A percentile compares a stretch with the other conserved stretches of the same genome.
Conservation (phyloP, 1,140 invertebrate species). For the Portunus trituberculatus region DNA sequence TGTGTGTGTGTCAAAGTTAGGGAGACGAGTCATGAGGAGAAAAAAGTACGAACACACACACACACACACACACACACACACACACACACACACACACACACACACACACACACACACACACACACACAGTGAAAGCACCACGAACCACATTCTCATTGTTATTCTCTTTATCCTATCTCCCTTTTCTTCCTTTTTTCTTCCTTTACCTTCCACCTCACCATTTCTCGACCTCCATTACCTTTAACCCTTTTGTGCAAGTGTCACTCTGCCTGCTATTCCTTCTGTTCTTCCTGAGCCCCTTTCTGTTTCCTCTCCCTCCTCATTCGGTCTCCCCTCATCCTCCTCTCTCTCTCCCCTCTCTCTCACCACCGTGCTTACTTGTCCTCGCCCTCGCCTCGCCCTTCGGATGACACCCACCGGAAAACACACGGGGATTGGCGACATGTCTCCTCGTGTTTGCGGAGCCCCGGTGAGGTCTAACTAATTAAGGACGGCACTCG, state of each 20-base stretch:
- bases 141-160: too few relatives aligned
- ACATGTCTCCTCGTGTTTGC: conserved; percentile 35
- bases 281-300: not conserved
- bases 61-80: too few relatives aligned
- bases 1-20: too few relatives aligned
- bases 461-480: conserved; percentile 15
- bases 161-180: not conserved
- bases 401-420: not conserved
- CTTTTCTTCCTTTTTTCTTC: not conserved
- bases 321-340: not conserved
- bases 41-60: too few relatives aligned
- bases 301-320: not conserved
- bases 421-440: conserved; percentile 1
- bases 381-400: not conserved
- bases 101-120: conserved; percentile 29
- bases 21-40: too few relatives aligned
- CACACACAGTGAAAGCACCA: not conserved
- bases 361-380: not conserved
- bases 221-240: too few relatives aligned
- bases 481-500: conserved; percentile 31
- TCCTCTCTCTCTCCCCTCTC: not conserved
- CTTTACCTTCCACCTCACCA: not conserved
- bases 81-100: conserved; percentile 1
- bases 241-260: too few relatives aligned
- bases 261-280: too few relatives aligned